phyloP scores from a whole-genome alignment of 1,140 invertebrate genomes.

The Pectinophora gossypiella region DNA sequence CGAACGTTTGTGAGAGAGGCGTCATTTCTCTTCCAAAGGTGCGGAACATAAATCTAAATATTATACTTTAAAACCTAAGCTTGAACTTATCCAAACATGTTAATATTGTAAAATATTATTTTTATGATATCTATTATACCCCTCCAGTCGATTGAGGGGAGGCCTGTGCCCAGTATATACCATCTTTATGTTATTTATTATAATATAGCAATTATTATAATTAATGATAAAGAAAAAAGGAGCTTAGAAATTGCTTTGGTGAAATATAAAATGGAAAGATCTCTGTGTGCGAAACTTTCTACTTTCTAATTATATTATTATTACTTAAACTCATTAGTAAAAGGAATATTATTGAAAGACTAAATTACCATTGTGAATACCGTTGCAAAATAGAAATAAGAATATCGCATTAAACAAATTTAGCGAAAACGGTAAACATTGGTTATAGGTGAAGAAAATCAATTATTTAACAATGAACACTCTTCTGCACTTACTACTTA shows the following conservation, averaged over 20 bases:
- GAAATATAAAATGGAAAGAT: not conserved
- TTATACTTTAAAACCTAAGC: not conserved
- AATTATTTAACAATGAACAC: not conserved
- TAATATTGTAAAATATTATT: too few relatives aligned
- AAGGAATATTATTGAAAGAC: too few relatives aligned
- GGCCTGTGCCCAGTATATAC: too few relatives aligned
- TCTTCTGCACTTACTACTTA: not conserved
- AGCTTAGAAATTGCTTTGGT: not conserved
- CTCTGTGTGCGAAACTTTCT: not conserved
- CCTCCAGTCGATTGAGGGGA: too few relatives aligned
- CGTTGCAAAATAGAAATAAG: too few relatives aligned
- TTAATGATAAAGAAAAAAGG: slow-evolving; percentile 1
- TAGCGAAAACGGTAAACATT: not conserved
- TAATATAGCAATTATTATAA: too few relatives aligned
- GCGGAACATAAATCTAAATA: not conserved
- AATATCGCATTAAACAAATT: not conserved
- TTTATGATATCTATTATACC: too few relatives aligned
- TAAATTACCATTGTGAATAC: too few relatives aligned
- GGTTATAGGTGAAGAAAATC: not conserved
- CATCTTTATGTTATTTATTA: too few relatives aligned
- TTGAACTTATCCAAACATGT: not conserved
- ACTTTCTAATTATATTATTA: too few relatives aligned
- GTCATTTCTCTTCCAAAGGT: not conserved
- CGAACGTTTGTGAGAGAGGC: not conserved
- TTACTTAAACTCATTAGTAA: too few relatives aligned